Conservation (phyloP, 1,140 invertebrate species). For the Polypedilum pembai region DNA sequence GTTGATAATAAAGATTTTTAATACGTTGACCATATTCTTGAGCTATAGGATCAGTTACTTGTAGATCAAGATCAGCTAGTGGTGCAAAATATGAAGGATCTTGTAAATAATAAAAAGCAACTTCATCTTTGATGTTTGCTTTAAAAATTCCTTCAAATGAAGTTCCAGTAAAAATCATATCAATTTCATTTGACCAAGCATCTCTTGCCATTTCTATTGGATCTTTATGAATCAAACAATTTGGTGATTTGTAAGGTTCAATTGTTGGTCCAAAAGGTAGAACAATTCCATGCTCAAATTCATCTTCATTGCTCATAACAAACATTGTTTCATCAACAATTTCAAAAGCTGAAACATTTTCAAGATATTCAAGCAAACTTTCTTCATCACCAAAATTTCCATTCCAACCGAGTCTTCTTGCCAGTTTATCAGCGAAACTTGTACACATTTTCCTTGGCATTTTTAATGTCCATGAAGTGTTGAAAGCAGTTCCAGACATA, state of each 20-base stretch:
- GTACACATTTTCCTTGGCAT: slow-evolving; percentile 36
- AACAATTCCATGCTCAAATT: slow-evolving; percentile 39
- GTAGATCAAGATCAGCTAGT: slow-evolving; percentile 30
- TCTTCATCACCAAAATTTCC: slow-evolving; percentile 26
- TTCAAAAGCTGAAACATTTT: not conserved
- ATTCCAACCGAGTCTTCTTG: slow-evolving; percentile 33
- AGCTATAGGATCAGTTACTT: not conserved
- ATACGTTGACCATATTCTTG: slow-evolving; percentile 32
- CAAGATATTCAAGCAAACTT: slow-evolving; percentile 1
- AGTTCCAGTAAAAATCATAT: slow-evolving; percentile 45
- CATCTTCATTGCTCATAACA: slow-evolving; percentile 29
- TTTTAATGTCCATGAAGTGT: slow-evolving; percentile 40
- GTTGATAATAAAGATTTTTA: slow-evolving; percentile 33
- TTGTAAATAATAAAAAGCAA: slow-evolving; percentile 24
- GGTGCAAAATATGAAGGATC: slow-evolving; percentile 38
- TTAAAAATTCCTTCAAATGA: slow-evolving; percentile 39
- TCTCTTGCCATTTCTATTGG: slow-evolving; percentile 35
- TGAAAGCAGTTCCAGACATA: slow-evolving; percentile 49
- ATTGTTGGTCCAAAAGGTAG: slow-evolving; percentile 40
- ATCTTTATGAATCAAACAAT: slow-evolving; percentile 35
- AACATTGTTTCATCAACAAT: slow-evolving; percentile 15
- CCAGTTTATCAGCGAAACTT: slow-evolving; percentile 39
- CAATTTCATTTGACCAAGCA: slow-evolving; percentile 41
- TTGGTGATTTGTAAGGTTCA: slow-evolving; percentile 37
- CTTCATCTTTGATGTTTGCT: not conserved